Conservation (phyloP, 2,113 vertebrate genomes). For the Misgurnus anguillicaudatus region DNA sequence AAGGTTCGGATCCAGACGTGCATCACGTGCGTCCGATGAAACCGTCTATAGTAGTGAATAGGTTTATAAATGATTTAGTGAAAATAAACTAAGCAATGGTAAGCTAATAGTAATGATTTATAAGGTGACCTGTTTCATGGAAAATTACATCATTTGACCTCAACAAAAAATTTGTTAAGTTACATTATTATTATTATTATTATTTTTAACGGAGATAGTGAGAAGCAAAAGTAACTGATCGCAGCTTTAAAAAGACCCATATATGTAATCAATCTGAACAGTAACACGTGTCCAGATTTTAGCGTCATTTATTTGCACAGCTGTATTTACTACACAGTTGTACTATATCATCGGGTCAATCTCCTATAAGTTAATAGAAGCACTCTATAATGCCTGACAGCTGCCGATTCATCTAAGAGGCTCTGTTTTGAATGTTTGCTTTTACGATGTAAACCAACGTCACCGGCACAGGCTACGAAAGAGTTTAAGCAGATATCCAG, state of each 20-base stretch:
- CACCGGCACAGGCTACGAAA: conserved; percentile 1
- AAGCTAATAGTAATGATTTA: no score
- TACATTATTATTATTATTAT: no score
- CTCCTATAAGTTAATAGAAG: not conserved
- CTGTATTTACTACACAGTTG: not conserved
- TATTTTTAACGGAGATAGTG: no score
- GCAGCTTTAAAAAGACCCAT: not conserved
- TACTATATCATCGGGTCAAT: conserved; percentile 20
- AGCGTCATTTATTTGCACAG: conserved; percentile 9
- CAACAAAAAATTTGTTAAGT: no score
- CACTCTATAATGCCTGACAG: not conserved
- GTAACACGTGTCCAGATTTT: conserved; percentile 4
- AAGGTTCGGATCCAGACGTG: no score
- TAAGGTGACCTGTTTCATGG: no score
- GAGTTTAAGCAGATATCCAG: not conserved
- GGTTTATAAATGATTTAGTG: no score
- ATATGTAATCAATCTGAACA: not conserved
- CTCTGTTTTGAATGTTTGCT: not conserved
- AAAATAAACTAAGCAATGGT: no score
- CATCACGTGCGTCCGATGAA: no score
- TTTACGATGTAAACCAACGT: not conserved
- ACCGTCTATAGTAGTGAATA: no score
- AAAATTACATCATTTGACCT: no score
- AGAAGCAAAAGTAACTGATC: no score
- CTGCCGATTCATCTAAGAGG: not conserved